A percentile compares a stretch with the other conserved stretches of the same genome.
These are phyloP conservation scores for Lates calcarifer DNA, from an alignment of 2,113 vertebrate species.

Conservation along the genomic window DNA sequence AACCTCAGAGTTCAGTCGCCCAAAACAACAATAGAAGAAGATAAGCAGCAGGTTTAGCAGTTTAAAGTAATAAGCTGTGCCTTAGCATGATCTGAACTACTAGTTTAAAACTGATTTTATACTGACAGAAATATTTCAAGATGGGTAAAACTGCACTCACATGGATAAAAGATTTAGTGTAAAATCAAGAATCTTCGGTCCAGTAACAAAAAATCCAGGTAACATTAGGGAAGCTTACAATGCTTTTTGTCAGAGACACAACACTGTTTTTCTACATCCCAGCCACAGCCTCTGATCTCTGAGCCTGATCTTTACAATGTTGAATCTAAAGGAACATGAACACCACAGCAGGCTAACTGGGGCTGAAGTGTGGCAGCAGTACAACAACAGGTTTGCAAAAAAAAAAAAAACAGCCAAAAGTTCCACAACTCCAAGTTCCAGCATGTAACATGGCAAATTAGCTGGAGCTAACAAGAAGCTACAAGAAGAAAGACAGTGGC, in stretches of 20 bases:
- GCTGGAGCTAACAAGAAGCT: neutral
- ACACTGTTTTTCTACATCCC: no score
- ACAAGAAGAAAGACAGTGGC: neutral
- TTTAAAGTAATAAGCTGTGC: conserved; percentile 1
- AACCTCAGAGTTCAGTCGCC: neutral
- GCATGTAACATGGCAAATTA: no score
- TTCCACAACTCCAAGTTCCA: neutral
- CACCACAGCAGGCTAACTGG: neutral
- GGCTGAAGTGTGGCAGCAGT: neutral
- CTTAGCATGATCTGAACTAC: neutral
- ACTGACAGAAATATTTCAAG: neutral
- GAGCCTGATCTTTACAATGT: neutral
- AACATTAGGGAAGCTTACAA: no score
- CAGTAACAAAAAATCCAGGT: no score
- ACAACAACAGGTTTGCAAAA: neutral
- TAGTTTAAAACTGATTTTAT: neutral
- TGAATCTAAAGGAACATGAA: neutral
- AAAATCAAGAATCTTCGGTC: no score
- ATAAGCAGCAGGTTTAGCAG: neutral
- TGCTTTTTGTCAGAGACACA: no score
- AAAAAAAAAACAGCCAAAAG: neutral
- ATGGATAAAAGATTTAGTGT: no score
- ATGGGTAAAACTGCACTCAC: no score
- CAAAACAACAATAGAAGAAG: neutral
- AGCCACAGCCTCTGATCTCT: neutral